Evolutionary conservation across 1,140 invertebrate genomes (phyloP).

Genomic region (Aricia agestis): DNA sequence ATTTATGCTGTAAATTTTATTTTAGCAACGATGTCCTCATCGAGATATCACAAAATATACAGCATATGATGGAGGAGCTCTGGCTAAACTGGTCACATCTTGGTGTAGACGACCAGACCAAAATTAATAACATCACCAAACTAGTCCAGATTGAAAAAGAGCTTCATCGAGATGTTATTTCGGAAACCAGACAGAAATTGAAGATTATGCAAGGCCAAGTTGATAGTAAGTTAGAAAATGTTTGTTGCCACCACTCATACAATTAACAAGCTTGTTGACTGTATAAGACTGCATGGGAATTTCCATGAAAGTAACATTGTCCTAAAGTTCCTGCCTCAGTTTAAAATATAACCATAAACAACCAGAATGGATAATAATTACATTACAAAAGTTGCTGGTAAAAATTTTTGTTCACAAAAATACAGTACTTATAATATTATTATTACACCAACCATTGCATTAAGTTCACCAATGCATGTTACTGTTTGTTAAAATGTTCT

Average conservation of each 20-base stretch:
- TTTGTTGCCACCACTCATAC: not conserved
- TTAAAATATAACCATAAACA: too few species aligned
- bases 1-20: constrained; percentile 3
- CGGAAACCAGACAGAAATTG: constrained; percentile 55
- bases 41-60: constrained; percentile 54
- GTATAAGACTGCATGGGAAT: too few species aligned
- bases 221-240: constrained; percentile 47
- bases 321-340: too few species aligned
- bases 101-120: constrained; percentile 54
- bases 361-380: too few species aligned
- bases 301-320: too few species aligned
- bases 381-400: too few species aligned
- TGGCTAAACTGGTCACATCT: constrained; percentile 68
- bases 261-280: not conserved
- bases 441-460: too few species aligned
- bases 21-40: constrained; percentile 53
- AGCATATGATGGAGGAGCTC: constrained; percentile 58
- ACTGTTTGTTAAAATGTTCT: too few species aligned
- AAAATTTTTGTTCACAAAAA: too few species aligned
- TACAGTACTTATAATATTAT: too few species aligned
- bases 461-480: too few species aligned
- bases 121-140: constrained; percentile 53
- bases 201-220: constrained; percentile 55
- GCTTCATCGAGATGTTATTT: constrained; percentile 60
- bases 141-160: constrained; percentile 63